phyloP scores from a whole-genome alignment of 2,797 vertebrate genomes.

The Orientallactaga sibirica region DNA sequence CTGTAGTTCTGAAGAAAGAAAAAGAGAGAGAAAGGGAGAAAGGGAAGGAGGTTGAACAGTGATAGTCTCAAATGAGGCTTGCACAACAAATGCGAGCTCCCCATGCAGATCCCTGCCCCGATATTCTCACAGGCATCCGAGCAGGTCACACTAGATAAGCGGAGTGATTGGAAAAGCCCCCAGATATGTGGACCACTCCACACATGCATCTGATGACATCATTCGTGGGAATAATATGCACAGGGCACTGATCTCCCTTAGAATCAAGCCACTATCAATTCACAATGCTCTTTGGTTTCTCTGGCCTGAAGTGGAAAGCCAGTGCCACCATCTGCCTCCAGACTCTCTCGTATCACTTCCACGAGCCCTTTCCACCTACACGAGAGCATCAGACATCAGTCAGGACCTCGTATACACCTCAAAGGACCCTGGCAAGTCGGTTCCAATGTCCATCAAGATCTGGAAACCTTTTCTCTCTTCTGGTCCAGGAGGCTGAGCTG shows the following conservation, averaged over 20 bases:
- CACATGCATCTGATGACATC: not conserved
- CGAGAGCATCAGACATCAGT: not conserved
- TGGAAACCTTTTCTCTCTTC: conserved; percentile 49
- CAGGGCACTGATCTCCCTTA: not conserved
- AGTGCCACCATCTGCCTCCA: not conserved
- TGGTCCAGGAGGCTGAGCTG: not conserved
- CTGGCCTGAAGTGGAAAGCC: not conserved
- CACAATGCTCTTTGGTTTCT: not conserved
- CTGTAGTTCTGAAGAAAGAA: not conserved
- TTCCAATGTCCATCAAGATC: not conserved
- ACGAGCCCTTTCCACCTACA: not conserved
- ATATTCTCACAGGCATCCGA: not conserved
- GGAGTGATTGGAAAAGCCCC: not conserved
- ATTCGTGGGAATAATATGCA: not conserved
- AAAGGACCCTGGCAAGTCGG: not conserved
- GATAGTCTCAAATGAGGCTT: not conserved
- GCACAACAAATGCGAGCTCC: not conserved
- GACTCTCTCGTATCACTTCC: not conserved
- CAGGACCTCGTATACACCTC: not conserved
- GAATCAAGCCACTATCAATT: not conserved
- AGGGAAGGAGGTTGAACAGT: not conserved
- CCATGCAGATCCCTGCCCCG: too few relatives aligned
- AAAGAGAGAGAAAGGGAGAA: too few relatives aligned
- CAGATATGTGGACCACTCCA: not conserved
- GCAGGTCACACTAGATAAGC: not conserved